Base-by-base conservation (phyloP, 1,140 invertebrate species). In the Drosophila tsacasi region DNA sequence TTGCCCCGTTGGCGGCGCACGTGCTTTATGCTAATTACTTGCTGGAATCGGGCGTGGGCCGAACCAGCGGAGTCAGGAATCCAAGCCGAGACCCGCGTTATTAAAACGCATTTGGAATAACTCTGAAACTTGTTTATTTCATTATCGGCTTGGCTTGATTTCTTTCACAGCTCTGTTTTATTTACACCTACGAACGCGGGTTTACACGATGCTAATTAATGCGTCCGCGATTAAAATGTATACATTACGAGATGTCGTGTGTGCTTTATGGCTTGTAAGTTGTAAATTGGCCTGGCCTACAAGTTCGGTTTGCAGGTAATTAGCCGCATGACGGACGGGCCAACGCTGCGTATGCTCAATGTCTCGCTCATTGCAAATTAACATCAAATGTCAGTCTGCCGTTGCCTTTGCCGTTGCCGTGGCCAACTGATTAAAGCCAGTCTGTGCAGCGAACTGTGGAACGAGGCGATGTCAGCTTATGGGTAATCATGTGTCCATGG, bases 1-100 rank as follows among this genome's bases (percentile, higher is more conserved):
- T 57, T 66, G 57, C 54, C 76, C 76, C 54, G 71, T 66, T 61
- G 73, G 66, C 62, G 73, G 65, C 78, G 85, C 85, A 90, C 85
- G 85, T 90, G 85, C 85, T 90, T 90, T 90, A 90, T 90, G 85
- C 75, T 90, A 90, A 90, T 90, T 68, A 90, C 68, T 90, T 75
- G 71, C 62, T 80, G 77, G 81, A 81, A 89, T 79, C 79, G 84
- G 84, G 85, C 85, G 84, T 87, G 84, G 73, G 83, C 37, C 44
- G 60, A 35, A 39, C 21, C 54, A 32, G 27, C 35, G 23, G 10
- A 40, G 61, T 30, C 65, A 25, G 64, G 75, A 77, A 75, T 58
- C 54, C 40, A 67, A 19, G 39, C 39, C 23, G 27, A 21, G 25
- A 57, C 40, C 44, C 52, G 35, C 47, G 67, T 71, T 71, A 69